Percentiles rank a stretch among this genome's conserved stretches.
Conservation (phyloP, 2,797 vertebrate genomes). For the Rhinophrynus dorsalis region DNA sequence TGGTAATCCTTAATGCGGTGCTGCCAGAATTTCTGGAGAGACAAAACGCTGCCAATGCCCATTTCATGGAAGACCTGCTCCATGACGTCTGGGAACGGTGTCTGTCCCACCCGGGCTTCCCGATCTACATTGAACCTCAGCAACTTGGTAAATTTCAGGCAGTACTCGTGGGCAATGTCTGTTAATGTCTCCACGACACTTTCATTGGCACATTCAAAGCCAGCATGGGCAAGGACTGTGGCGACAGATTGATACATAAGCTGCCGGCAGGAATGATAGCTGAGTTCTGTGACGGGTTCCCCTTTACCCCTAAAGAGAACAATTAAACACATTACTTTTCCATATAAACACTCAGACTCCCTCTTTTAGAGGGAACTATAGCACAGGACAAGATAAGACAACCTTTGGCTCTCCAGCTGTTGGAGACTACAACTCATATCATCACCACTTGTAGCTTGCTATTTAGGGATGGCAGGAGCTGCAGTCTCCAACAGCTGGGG, state of each 20-base stretch:
- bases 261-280: constrained; percentile 90
- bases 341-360: too few species aligned
- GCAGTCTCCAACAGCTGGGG: too few species aligned
- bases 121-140: constrained; percentile 90
- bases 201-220: constrained; percentile 92
- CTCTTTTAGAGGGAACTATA: too few species aligned
- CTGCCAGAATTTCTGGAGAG: constrained; percentile 96
- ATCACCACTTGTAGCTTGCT: too few species aligned
- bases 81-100: constrained; percentile 90
- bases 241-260: constrained; percentile 96
- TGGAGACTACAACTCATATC: too few species aligned
- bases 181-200: constrained; percentile 94
- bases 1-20: constrained; percentile 97
- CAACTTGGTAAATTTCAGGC: constrained; percentile 85
- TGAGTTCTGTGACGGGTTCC: constrained; percentile 93
- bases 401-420: too few species aligned
- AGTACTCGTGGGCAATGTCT: constrained; percentile 91
- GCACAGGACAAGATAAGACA: too few species aligned
- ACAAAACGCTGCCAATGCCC: constrained; percentile 92
- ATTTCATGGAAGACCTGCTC: constrained; percentile 97
- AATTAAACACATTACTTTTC: too few species aligned
- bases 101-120: constrained; percentile 87
- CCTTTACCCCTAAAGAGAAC: constrained; percentile 83
- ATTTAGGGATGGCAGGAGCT: too few species aligned
- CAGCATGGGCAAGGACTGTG: constrained; percentile 90